A percentile compares a stretch with the other conserved stretches of the same genome.
Evolutionary conservation across 2,888 invertebrate species (phyloP).

Genomic region (Mythimna impura): DNA sequence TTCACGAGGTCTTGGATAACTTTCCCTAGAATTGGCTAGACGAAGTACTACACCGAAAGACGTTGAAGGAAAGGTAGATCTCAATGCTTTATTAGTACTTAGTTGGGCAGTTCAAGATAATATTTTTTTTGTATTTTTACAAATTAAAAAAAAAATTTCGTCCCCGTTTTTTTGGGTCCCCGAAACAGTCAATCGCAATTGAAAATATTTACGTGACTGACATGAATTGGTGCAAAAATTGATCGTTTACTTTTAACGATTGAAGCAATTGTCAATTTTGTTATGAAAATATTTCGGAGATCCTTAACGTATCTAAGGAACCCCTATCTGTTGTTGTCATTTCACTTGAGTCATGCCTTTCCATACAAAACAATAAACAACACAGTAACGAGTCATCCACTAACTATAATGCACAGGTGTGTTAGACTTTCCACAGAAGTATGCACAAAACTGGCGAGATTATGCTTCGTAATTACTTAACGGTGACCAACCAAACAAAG

Average conservation of each 20-base stretch:
- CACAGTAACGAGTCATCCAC: conserved; percentile 20
- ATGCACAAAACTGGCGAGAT: conserved; percentile 36
- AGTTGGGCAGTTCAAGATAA: background rate
- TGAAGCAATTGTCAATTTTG: too few relatives aligned
- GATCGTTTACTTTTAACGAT: too few relatives aligned
- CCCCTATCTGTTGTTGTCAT: background rate
- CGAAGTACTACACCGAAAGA: background rate
- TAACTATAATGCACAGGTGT: conserved; percentile 47
- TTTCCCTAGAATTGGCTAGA: background rate
- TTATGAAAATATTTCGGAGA: too few relatives aligned
- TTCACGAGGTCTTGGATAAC: background rate
- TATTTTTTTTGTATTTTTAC: background rate
- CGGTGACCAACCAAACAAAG: conserved; percentile 48
- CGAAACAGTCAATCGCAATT: too few relatives aligned
- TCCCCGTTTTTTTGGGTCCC: too few relatives aligned
- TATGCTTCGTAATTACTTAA: conserved; percentile 49
- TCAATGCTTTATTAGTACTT: background rate
- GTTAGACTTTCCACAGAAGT: conserved; percentile 38
- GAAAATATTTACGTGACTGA: too few relatives aligned
- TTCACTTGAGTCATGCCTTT: background rate
- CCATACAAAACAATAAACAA: conserved; percentile 37
- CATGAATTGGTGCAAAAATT: too few relatives aligned
- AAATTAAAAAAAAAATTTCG: too few relatives aligned
- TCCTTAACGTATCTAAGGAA: background rate
- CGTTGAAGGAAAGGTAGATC: background rate